Base-by-base conservation (phyloP, 2,113 vertebrate genomes). In the Planiliza haematocheilus region DNA sequence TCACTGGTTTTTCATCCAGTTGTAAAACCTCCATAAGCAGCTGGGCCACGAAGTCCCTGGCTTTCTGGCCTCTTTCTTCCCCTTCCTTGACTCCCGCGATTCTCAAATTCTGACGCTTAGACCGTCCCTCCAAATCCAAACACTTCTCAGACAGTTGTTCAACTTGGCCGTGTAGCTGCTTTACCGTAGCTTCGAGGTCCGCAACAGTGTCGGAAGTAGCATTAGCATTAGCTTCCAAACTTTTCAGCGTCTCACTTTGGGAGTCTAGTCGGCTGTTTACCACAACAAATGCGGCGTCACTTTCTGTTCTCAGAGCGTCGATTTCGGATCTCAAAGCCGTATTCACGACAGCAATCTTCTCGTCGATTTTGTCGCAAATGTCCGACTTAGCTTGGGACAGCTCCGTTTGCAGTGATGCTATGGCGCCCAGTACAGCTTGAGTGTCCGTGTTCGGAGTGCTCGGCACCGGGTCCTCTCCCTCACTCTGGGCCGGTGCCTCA, bases 321-420 rank as follows among this genome's bases (percentile, higher is more conserved):
- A n/a, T n/a, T n/a, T 45, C 43, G 16, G 43, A 16, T 45, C 43
- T 45, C 43, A 45, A 16, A 45, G 43, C n/a, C n/a, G n/a, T n/a
- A n/a, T 45, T n/a, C 14, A n/a, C 43, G n/a, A 16, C 43, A 16
- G 43, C 43, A 45, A n/a, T 45, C 13, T 45, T 45, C 14, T 45
- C 43, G 14, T 45, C 43, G n/a, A 45, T 45, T 45, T 45, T 45
- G 43, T 45, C 43, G 43, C 43, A 45, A 45, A 45, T 45, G 43
- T 45, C n/a, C n/a, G n/a, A n/a, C n/a, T n/a, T n/a, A n/a, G n/a
- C n/a, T n/a, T n/a, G n/a, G n/a, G n/a, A n/a, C 18, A 45, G 43
- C 43, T 46, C 41, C 20, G 21, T 14, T 53, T 38, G 56, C 46
- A 77, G 30, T 16, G 7, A 45, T 16, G 3, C 14, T 16, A 45